Conservation (phyloP, 2,888 invertebrate species). For the Erebia ligea region DNA sequence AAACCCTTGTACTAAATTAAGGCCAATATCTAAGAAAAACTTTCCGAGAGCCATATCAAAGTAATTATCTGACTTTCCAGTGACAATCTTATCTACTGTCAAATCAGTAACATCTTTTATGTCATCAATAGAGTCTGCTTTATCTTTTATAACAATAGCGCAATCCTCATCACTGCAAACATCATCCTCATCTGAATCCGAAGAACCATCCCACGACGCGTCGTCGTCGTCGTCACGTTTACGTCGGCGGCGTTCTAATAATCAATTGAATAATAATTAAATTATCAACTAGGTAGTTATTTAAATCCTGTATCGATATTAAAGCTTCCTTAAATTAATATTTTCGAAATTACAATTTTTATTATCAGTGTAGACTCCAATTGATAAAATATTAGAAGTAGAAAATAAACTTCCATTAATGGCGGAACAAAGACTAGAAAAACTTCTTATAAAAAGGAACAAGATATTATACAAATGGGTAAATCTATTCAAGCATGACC, state of each 20-base stretch:
- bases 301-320: no score
- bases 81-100: constrained; percentile 55
- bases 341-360: no score
- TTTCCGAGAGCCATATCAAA: constrained; percentile 94
- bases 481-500: background rate
- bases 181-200: constrained; percentile 81
- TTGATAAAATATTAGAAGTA: background rate
- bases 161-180: constrained; percentile 65
- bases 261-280: background rate
- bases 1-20: constrained; percentile 95
- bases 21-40: constrained; percentile 95
- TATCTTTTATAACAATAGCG: constrained; percentile 79
- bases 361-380: no score
- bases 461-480: background rate
- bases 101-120: constrained; percentile 75
- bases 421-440: background rate
- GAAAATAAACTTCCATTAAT: background rate
- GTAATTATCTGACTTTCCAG: constrained; percentile 85
- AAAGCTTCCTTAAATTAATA: no score
- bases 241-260: constrained; percentile 45
- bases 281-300: background rate
- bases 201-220: constrained; percentile 81
- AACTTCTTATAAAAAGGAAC: background rate
- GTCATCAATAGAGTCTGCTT: constrained; percentile 76
- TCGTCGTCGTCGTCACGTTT: constrained; percentile 82